A percentile compares a stretch with the other conserved stretches of the same genome.
Evolutionary conservation across 2,113 vertebrate species (phyloP).

Genomic region (Cheirogaleus medius): DNA sequence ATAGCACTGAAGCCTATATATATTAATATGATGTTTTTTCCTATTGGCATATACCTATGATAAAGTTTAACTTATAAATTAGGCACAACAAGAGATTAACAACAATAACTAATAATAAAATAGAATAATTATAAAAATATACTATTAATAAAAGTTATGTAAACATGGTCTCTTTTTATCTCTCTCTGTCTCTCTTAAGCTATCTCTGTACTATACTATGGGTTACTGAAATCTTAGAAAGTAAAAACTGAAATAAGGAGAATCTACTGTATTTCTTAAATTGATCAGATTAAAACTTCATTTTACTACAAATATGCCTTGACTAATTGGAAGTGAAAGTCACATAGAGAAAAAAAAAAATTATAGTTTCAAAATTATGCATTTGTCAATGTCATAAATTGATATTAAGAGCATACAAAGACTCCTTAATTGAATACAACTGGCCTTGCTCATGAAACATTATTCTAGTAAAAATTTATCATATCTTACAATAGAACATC

Average conservation of each 20-base stretch:
- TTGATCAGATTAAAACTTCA: neutral
- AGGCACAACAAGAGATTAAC: neutral
- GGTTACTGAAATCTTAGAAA: neutral
- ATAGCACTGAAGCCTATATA: neutral
- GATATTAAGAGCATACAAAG: slow-evolving; percentile 44
- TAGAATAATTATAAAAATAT: neutral
- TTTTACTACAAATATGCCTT: neutral
- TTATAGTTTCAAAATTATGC: slow-evolving; percentile 5
- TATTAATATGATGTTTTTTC: neutral
- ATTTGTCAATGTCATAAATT: neutral
- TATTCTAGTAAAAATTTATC: slow-evolving; percentile 36
- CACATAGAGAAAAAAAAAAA: slow-evolving; percentile 13
- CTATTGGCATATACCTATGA: neutral
- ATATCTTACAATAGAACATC: slow-evolving; percentile 57
- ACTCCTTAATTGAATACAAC: slow-evolving; percentile 38
- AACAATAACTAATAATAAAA: neutral
- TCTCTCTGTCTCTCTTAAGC: neutral
- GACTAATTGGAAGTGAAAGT: slow-evolving; percentile 31
- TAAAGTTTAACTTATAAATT: neutral
- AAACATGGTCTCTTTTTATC: neutral
- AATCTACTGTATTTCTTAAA: neutral
- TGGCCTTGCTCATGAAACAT: slow-evolving; percentile 39
- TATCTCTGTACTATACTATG: neutral
- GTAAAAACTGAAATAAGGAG: neutral
- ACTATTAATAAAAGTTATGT: neutral